phyloP scores from a whole-genome alignment of 1,140 invertebrate genomes.

The Phymastichus coffea region DNA sequence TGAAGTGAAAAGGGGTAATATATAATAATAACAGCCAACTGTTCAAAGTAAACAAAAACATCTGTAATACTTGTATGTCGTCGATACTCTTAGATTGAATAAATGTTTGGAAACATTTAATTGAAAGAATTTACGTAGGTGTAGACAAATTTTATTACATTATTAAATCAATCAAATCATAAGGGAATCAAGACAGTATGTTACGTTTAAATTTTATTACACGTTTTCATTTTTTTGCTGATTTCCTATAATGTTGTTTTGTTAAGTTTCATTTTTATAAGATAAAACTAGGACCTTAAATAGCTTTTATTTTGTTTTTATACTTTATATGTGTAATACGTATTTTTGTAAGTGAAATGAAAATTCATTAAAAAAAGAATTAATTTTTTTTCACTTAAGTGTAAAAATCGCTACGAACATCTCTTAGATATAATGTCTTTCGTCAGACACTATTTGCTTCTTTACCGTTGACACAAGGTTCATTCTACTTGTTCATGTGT shows the following conservation, averaged over 20 bases:
- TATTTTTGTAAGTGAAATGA: slow-evolving; percentile 17
- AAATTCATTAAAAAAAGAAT: slow-evolving; percentile 19
- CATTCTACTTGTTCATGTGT: no score
- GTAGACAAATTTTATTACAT: not conserved
- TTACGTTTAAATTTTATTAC: no score
- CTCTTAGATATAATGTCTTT: no score
- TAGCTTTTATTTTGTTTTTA: slow-evolving; percentile 13
- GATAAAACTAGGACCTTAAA: not conserved
- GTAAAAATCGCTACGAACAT: no score
- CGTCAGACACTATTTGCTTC: no score
- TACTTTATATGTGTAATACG: slow-evolving; percentile 14
- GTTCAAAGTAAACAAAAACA: slow-evolving; percentile 13
- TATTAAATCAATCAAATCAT: no score
- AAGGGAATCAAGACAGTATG: no score
- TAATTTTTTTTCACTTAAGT: no score
- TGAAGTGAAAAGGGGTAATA: slow-evolving; percentile 14
- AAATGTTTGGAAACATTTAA: slow-evolving; percentile 49
- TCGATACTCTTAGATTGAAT: slow-evolving; percentile 47
- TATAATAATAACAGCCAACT: slow-evolving; percentile 21
- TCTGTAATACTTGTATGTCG: slow-evolving; percentile 35
- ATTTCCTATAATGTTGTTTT: slow-evolving; percentile 15
- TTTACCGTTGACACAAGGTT: no score
- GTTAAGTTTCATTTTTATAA: slow-evolving; percentile 26
- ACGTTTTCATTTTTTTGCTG: slow-evolving; percentile 2
- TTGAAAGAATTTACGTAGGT: slow-evolving; percentile 2